phyloP scores from a whole-genome alignment of 2,113 vertebrate genomes.

The Nycticebus coucang region DNA sequence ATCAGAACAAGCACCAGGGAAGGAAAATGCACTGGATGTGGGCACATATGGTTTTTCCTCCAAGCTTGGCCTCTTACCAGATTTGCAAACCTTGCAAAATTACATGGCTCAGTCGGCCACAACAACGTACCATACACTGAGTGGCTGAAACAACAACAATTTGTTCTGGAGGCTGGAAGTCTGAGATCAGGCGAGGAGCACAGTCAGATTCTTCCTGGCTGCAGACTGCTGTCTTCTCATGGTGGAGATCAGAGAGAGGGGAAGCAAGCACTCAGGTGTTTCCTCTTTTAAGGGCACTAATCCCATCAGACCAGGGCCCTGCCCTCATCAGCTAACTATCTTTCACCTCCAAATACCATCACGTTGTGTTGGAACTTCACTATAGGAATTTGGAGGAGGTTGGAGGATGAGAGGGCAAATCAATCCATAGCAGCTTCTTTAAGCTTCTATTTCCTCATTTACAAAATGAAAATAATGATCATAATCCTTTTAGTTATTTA shows the following conservation, averaged over 20 bases:
- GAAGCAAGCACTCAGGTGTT: neutral
- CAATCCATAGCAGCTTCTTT: neutral
- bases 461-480: neutral
- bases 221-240: neutral
- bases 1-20: neutral
- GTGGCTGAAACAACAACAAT: neutral
- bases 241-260: neutral
- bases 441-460: neutral
- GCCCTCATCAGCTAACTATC: neutral
- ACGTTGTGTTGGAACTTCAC: too few species aligned
- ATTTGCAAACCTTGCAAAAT: neutral
- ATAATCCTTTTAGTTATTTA: neutral
- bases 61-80: neutral
- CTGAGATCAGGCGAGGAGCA: neutral
- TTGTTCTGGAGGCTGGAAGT: neutral
- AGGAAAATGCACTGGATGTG: neutral
- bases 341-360: neutral
- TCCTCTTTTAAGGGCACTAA: neutral
- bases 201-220: neutral
- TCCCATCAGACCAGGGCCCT: neutral
- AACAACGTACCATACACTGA: neutral
- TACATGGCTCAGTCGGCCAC: neutral
- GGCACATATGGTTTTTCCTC: neutral
- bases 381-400: neutral
- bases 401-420: neutral